Base-by-base conservation (phyloP, 1,140 invertebrate species). In the Heliothis subflexa region DNA sequence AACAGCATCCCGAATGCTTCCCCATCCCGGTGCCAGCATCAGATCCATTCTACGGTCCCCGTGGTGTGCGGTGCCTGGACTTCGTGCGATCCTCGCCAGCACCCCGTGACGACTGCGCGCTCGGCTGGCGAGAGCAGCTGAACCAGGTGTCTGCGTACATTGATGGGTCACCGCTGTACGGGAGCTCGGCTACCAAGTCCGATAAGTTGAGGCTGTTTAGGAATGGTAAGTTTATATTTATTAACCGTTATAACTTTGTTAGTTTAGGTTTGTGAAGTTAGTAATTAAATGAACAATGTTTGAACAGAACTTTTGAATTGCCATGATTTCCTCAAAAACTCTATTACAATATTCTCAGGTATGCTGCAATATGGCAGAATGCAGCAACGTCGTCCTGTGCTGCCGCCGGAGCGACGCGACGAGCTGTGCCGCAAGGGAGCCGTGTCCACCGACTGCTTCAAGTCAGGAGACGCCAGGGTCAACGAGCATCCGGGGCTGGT, bases 111-210 rank as follows among this genome's bases (percentile, higher is more conserved):
- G 95, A 97, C 84, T 97, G 97, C 81, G 95, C 96, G 14, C 94
- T 97, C 5, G 97, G 97, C 1, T 96, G 96, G 91, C 91, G 97
- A 2, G 97, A 97, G 81, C 97, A 97, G 90, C 95, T 97, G 50
- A 96, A 97, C 82, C 97, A 98, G 89, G 96, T 98, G 13, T 99
- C 98, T 0, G 97, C 98, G 3, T 99, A 96, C 86, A 96, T 99
- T 16, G 99, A 99, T 88, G 98, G 96, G 1, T 99, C 98, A 0
- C 97, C 97, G 33, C 96, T 99, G 10, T 99, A 99, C 89, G 98
- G 98, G 57, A 99, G 97, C 89, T 97, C 96, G 57, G 96, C 97
- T 14, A 95, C 96, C 57, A 97, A 97, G 66, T 97, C 97, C 0
- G 96, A 97, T 78, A 96, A 96, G 78, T 94, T 98, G 0, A 91